phyloP scores from a whole-genome alignment of 2,113 vertebrate genomes.

The Heteronetta atricapilla region DNA sequence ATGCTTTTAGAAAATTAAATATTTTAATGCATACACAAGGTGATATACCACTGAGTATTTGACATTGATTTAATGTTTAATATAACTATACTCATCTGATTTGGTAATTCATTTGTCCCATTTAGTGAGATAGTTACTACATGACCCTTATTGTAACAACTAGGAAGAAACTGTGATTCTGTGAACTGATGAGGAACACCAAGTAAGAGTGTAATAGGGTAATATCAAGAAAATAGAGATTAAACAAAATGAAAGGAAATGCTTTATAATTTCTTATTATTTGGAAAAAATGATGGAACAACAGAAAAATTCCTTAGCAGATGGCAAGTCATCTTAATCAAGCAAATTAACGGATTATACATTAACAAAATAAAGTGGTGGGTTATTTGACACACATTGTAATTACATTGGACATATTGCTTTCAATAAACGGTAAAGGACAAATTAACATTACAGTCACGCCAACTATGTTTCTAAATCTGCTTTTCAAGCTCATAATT shows the following conservation, averaged over 20 bases:
- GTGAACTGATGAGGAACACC: not conserved
- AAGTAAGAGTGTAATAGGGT: slow-evolving; percentile 28
- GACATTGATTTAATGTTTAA: not conserved
- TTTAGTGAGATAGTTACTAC: not conserved
- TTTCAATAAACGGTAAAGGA: slow-evolving; percentile 82
- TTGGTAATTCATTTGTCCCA: not conserved
- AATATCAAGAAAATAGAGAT: slow-evolving; percentile 15
- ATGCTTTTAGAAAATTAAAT: slow-evolving; percentile 27
- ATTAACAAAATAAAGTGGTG: slow-evolving; percentile 68
- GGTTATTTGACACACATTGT: slow-evolving; percentile 79
- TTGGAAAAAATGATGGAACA: slow-evolving; percentile 31
- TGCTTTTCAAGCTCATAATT: slow-evolving; percentile 76
- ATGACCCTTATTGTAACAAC: not conserved
- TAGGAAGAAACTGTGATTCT: not conserved
- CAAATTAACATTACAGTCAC: slow-evolving; percentile 80
- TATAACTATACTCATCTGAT: not conserved
- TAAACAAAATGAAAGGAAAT: slow-evolving; percentile 47
- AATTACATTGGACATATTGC: slow-evolving; percentile 81
- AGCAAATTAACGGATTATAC: slow-evolving; percentile 76
- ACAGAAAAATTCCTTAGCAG: slow-evolving; percentile 75
- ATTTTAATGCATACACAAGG: not conserved
- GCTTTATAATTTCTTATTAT: slow-evolving; percentile 55
- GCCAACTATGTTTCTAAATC: slow-evolving; percentile 73
- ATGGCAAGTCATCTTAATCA: slow-evolving; percentile 81
- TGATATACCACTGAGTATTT: not conserved